Evolutionary conservation across 2,113 vertebrate genomes (phyloP).

Genomic region (Gobiocypris rarus): DNA sequence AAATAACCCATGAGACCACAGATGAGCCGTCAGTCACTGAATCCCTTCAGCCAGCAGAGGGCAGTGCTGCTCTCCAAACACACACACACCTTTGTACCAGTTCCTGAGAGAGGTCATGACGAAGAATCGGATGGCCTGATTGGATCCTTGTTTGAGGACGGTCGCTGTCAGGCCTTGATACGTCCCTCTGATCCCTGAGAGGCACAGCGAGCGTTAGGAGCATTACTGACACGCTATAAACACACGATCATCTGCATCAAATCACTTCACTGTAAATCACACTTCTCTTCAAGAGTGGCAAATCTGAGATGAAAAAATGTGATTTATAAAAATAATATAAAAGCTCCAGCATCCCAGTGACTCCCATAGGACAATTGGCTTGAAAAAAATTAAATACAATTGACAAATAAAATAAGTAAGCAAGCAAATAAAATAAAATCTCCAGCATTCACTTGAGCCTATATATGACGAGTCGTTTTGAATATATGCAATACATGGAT

Average conservation of each 20-base stretch:
- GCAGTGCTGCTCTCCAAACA: constrained; percentile 9
- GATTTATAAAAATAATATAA: background rate
- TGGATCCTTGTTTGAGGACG: constrained; percentile 93
- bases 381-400: no score
- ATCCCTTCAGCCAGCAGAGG: constrained; percentile 40
- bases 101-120: constrained; percentile 95
- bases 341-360: background rate
- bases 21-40: no score
- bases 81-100: constrained; percentile 86
- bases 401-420: background rate
- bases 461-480: background rate
- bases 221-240: background rate
- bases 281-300: no score
- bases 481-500: no score
- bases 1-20: background rate
- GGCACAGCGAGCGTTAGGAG: background rate
- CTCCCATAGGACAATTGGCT: no score
- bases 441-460: no score
- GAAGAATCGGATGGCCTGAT: constrained; percentile 94
- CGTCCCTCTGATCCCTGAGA: constrained; percentile 87
- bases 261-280: no score
- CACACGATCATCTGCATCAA: background rate
- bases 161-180: constrained; percentile 95
- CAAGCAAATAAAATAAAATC: background rate
- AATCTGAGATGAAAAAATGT: no score